A percentile compares a stretch with the other conserved stretches of the same genome.
phyloP scores from a whole-genome alignment of 1,140 invertebrate species.

The Condylostylus longicornis region DNA sequence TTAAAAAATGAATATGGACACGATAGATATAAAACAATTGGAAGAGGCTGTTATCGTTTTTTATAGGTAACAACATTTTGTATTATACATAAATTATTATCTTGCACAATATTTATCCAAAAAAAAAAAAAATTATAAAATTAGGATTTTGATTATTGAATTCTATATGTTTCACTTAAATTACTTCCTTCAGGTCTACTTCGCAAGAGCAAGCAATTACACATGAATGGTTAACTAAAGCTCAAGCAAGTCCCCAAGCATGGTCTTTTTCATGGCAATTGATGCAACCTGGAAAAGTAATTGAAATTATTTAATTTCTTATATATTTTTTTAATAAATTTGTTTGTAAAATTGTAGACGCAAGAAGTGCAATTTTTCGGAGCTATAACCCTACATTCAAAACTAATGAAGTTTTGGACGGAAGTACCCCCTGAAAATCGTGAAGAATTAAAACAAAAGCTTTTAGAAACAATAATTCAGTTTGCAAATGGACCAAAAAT shows the following conservation, averaged over 20 bases:
- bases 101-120: too few relatives aligned
- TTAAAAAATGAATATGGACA: slow-evolving; percentile 11
- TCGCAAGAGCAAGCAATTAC: slow-evolving; percentile 49
- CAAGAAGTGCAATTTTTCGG: slow-evolving; percentile 85
- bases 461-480: slow-evolving; percentile 58
- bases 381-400: slow-evolving; percentile 71
- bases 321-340: not conserved
- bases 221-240: slow-evolving; percentile 66
- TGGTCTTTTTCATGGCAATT: slow-evolving; percentile 84
- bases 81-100: too few relatives aligned
- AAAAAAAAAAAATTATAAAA: too few relatives aligned
- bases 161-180: too few relatives aligned
- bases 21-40: slow-evolving; percentile 21
- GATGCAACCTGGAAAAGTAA: slow-evolving; percentile 58
- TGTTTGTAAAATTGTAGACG: slow-evolving; percentile 35
- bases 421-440: slow-evolving; percentile 68
- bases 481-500: slow-evolving; percentile 66
- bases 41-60: slow-evolving; percentile 28
- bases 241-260: slow-evolving; percentile 66
- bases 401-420: slow-evolving; percentile 71
- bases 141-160: too few relatives aligned
- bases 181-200: too few relatives aligned
- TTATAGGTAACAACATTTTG: too few relatives aligned
- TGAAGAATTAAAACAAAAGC: slow-evolving; percentile 52
- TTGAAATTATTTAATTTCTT: slow-evolving; percentile 12